A percentile compares a stretch with the other conserved stretches of the same genome.
Conservation (phyloP, 2,113 vertebrate species). For the Oryzias woworae region DNA sequence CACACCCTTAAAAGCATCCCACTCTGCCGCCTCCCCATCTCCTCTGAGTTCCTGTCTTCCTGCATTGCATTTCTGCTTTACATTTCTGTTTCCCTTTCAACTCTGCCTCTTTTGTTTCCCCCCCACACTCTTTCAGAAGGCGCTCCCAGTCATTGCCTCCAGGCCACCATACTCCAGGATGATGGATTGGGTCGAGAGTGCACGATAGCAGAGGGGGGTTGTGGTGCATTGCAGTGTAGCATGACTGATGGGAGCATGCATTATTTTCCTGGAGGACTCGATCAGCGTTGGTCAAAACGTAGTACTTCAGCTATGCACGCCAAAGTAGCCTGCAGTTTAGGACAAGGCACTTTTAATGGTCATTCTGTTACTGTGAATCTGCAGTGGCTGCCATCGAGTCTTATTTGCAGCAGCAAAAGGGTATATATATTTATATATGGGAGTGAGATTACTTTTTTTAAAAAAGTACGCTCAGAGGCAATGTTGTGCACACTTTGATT, state of each 20-base stretch:
- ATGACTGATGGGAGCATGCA: conserved; percentile 76
- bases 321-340: conserved; percentile 31
- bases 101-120: conserved; percentile 10
- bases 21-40: conserved; percentile 4
- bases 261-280: conserved; percentile 65
- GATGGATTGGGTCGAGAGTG: conserved; percentile 70
- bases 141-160: conserved; percentile 50
- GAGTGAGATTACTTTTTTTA: too few relatives aligned
- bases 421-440: not conserved
- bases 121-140: conserved; percentile 33
- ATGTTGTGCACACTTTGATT: too few relatives aligned
- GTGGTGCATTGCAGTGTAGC: conserved; percentile 68
- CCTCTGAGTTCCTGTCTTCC: conserved; percentile 9
- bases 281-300: conserved; percentile 39
- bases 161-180: conserved; percentile 64
- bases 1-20: conserved; percentile 31
- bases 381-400: conserved; percentile 21
- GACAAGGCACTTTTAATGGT: conserved; percentile 30
- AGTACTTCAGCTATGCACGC: conserved; percentile 16
- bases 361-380: conserved; percentile 30
- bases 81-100: conserved; percentile 30
- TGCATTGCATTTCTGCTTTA: conserved; percentile 25
- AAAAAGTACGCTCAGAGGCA: too few relatives aligned
- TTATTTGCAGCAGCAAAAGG: conserved; percentile 17
- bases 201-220: conserved; percentile 53